Conservation (phyloP, 1,140 invertebrate genomes). For the Drosophila truncata region DNA sequence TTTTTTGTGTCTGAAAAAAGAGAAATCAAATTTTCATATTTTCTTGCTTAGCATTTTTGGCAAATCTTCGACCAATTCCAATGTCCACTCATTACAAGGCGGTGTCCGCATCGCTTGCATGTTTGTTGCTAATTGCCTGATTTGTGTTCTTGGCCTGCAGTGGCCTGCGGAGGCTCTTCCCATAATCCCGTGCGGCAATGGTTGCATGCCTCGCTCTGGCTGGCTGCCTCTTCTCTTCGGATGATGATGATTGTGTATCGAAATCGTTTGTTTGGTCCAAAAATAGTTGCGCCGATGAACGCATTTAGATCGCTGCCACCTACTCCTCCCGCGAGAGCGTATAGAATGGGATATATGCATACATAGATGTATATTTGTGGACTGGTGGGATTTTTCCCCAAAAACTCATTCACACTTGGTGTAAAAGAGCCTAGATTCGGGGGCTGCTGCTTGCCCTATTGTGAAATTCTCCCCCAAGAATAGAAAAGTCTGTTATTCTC, state of each 20-base stretch:
- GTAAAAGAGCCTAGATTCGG: constrained; percentile 49
- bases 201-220: constrained; percentile 42
- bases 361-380: constrained; percentile 27
- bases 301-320: constrained; percentile 69
- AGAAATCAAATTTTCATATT: constrained; percentile 42
- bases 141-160: constrained; percentile 47
- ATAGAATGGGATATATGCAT: constrained; percentile 42
- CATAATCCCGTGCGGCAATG: constrained; percentile 38
- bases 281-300: constrained; percentile 76
- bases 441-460: constrained; percentile 23
- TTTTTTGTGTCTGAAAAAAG: constrained; percentile 40
- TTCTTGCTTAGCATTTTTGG: constrained; percentile 49
- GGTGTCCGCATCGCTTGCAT: constrained; percentile 70
- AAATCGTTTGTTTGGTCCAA: constrained; percentile 80
- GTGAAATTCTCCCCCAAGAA: constrained; percentile 62
- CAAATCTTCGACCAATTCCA: constrained; percentile 68
- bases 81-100: constrained; percentile 78
- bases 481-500: background rate
- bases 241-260: constrained; percentile 65
- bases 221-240: constrained; percentile 20
- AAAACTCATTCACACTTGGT: constrained; percentile 69
- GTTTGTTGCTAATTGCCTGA: constrained; percentile 79
- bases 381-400: constrained; percentile 35
- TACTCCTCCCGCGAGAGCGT: constrained; percentile 26
- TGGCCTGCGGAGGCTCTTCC: background rate